These are phyloP conservation scores for Eospalax fontanierii DNA, from an alignment of 2,797 vertebrate genomes.

Conservation along the genomic window DNA sequence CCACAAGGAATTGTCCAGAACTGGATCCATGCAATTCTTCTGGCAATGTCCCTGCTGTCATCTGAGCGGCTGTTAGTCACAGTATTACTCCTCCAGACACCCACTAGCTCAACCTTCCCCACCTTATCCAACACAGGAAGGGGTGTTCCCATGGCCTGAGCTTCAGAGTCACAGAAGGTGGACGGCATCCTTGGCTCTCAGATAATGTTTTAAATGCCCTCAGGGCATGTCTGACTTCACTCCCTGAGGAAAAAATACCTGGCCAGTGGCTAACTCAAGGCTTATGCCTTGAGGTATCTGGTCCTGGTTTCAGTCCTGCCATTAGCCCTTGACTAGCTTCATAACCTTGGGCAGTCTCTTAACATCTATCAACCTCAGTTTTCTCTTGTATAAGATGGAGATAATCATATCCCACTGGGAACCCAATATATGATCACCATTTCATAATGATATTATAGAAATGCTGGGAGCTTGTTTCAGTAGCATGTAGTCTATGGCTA, in stretches of 20 bases:
- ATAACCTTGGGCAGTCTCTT: conserved; percentile 1
- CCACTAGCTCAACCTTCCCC: neutral
- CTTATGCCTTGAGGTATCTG: neutral
- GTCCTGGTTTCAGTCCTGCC: neutral
- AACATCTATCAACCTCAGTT: neutral
- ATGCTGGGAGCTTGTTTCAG: neutral
- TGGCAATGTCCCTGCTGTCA: neutral
- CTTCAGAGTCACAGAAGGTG: neutral
- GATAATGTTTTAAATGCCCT: neutral
- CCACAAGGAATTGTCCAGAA: neutral
- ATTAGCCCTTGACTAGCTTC: neutral
- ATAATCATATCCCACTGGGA: neutral
- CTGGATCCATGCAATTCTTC: neutral
- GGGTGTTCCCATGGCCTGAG: neutral
- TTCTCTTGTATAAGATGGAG: conserved; percentile 30
- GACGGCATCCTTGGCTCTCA: neutral
- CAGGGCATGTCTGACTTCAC: neutral
- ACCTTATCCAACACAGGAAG: neutral
- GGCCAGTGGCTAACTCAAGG: neutral
- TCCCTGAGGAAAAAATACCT: neutral
- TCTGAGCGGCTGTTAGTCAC: neutral
- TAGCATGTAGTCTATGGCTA: neutral
- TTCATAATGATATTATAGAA: neutral
- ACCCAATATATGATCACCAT: neutral
- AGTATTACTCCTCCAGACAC: neutral